A percentile compares a stretch with the other conserved stretches of the same genome.
Evolutionary conservation across 2,888 invertebrate genomes (phyloP).

Genomic region (Stenichneumon culpator): DNA sequence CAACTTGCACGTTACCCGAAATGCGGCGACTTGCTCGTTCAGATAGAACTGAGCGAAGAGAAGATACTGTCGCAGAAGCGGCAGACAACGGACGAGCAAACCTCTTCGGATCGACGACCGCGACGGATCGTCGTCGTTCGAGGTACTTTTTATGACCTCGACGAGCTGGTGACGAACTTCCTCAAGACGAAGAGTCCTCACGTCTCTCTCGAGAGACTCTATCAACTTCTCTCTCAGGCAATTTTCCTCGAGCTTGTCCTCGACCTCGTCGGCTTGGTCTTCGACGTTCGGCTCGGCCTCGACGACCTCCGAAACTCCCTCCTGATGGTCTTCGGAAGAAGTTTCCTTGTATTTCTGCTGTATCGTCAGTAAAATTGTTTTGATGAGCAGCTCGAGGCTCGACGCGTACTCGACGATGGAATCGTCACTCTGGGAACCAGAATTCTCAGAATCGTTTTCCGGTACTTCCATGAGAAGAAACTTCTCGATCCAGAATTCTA

Average conservation of each 20-base stretch:
- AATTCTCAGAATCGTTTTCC: conserved; percentile 34
- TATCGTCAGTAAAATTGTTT: conserved; percentile 86
- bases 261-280: conserved; percentile 84
- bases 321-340: conserved; percentile 80
- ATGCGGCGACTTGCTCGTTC: conserved; percentile 91
- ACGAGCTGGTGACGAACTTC: conserved; percentile 81
- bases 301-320: conserved; percentile 81
- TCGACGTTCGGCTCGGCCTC: conserved; percentile 79
- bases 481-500: conserved; percentile 65
- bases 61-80: conserved; percentile 92
- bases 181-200: conserved; percentile 87
- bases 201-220: conserved; percentile 88
- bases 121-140: conserved; percentile 18
- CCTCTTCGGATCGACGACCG: conserved; percentile 52
- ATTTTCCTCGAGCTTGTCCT: conserved; percentile 87
- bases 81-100: conserved; percentile 86
- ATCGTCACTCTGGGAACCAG: conserved; percentile 74
- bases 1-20: conserved; percentile 93
- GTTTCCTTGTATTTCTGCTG: conserved; percentile 87
- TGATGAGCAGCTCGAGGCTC: conserved; percentile 85
- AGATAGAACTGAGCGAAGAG: conserved; percentile 92
- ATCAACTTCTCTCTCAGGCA: conserved; percentile 90
- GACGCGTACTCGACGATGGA: conserved; percentile 71
- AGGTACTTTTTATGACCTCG: conserved; percentile 77
- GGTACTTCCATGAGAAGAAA: conserved; percentile 80